Evolutionary conservation across 2,797 vertebrate species (phyloP), one percentile per base, ranked within the genome.

Genomic region (Spinibarbus caldwelli): DNA sequence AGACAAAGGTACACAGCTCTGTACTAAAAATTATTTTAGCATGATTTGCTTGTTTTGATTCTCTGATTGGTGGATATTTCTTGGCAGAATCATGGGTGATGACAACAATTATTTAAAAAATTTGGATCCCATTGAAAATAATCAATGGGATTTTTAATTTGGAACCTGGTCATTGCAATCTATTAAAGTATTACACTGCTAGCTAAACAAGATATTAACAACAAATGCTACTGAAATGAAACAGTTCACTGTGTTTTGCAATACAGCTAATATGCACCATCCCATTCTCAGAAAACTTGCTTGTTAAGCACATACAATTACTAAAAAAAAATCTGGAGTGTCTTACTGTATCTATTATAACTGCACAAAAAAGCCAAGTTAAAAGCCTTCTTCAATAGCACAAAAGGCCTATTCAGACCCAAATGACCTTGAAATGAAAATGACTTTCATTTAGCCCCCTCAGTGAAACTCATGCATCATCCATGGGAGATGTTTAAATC

Each of bases 401-500:
- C 57, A 73, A 83, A 62, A 38, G 70, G 41, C 29, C 81, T 75
- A 43, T 82, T 82, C n/a, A 82, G 43, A 73, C 52, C 45, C 67
- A 82, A 82, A 82, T 73, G 26, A 62, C 80, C 34, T 72, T 72
- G 29, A 64, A 45, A 73, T 73, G 11, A 75, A 47, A 83, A 73
- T 62, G 38, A 59, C 36, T 23, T 59, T 7, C 4, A 68, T 68
- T 68, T 49, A 70, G 66, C 57, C 26, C 70, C 5, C 3, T 26
- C 5, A 26, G 38, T 26, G 8, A 57, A 57, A 83, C 45, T 26
- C 12, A 45, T 64, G 54, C 71, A 43, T 73, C 34, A 57, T 29
- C 36, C 75, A 38, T 10, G 21, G 0, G 9, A 6, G 17, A 21
- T 6, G 64, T 45, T 31, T 80, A 10, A 45, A 47, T 67, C 41